Evolutionary conservation across 2,113 vertebrate genomes (phyloP).

Genomic region (Okapia johnstoni): DNA sequence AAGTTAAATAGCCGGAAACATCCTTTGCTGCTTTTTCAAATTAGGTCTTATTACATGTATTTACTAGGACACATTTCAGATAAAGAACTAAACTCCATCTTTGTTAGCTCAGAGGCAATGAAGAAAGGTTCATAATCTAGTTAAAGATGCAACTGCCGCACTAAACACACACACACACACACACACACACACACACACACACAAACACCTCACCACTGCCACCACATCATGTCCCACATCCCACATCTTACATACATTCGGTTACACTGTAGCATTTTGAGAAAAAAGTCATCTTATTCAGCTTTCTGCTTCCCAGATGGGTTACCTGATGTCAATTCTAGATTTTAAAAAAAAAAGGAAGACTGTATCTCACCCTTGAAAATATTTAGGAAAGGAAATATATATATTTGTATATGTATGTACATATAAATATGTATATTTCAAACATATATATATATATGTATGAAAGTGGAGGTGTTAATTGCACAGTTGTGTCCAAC

Average conservation of each 20-base stretch:
- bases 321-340: background rate
- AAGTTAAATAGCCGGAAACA: background rate
- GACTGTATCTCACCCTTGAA: background rate
- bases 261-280: background rate
- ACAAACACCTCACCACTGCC: background rate
- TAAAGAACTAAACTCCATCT: background rate
- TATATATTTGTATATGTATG: background rate
- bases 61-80: background rate
- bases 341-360: background rate
- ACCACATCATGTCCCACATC: background rate
- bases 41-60: background rate
- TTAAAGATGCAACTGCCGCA: background rate
- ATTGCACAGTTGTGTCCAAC: background rate
- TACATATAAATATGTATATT: background rate
- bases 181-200: background rate
- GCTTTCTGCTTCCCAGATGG: background rate
- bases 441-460: background rate
- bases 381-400: background rate
- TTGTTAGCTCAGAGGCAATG: background rate
- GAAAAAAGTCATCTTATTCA: background rate
- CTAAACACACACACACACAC: background rate
- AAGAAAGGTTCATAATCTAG: background rate
- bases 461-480: background rate
- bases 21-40: background rate
- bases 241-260: background rate